These are phyloP conservation scores for Eupristina koningsbergeri DNA, from an alignment of 1,140 invertebrate genomes.

Conservation along the genomic window DNA sequence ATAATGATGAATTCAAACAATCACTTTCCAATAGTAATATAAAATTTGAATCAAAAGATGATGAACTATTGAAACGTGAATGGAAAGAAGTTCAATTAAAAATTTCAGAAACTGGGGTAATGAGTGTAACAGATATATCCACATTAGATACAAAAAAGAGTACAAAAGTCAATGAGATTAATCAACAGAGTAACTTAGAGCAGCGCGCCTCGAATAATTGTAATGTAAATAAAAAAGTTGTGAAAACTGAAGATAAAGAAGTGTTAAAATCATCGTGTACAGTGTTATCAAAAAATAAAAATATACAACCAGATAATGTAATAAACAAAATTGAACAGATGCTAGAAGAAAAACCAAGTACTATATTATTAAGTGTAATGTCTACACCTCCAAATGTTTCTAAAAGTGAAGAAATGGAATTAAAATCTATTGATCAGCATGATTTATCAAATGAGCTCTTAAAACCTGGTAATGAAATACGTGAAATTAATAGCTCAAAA, in stretches of 20 bases:
- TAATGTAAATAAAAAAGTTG: conserved; percentile 54
- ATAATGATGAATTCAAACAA: conserved; percentile 67
- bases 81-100: conserved; percentile 81
- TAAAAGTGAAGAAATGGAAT: conserved; percentile 44
- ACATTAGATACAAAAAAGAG: conserved; percentile 66
- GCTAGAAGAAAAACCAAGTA: conserved; percentile 10
- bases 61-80: conserved; percentile 66
- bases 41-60: conserved; percentile 58
- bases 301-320: conserved; percentile 37
- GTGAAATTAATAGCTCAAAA: conserved; percentile 43
- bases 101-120: conserved; percentile 81
- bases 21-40: conserved; percentile 66
- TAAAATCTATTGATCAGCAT: conserved; percentile 38
- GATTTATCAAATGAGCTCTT: conserved; percentile 42
- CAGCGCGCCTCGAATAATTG: conserved; percentile 39
- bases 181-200: conserved; percentile 51
- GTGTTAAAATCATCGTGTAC: conserved; percentile 53
- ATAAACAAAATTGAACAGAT: conserved; percentile 47
- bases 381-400: background rate
- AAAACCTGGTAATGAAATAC: conserved; percentile 53
- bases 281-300: conserved; percentile 54
- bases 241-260: conserved; percentile 55
- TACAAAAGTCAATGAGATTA: conserved; percentile 60
- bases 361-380: conserved; percentile 9
- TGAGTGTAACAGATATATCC: conserved; percentile 77